Conservation (phyloP, 2,113 vertebrate genomes). For the Chascanopsetta lugubris region DNA sequence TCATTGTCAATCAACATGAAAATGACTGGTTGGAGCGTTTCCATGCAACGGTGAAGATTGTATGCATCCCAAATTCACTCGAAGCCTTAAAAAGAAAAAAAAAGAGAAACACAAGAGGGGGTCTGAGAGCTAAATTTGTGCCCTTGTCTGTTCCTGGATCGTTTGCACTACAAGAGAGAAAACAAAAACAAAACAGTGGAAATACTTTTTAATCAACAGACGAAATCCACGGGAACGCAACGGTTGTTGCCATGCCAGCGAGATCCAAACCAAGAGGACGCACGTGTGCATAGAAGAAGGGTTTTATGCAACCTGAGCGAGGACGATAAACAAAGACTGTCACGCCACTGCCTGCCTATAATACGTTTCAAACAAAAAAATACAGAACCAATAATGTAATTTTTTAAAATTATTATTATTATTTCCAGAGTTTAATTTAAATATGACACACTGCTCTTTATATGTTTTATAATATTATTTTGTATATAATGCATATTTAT, state of each 20-base stretch:
- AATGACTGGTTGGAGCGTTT: slow-evolving; percentile 56
- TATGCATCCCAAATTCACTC: slow-evolving; percentile 81
- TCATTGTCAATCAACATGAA: slow-evolving; percentile 70
- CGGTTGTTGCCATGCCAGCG: slow-evolving; percentile 72
- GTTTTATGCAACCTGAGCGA: slow-evolving; percentile 72
- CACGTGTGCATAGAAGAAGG: slow-evolving; percentile 57
- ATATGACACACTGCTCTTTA: slow-evolving; percentile 99
- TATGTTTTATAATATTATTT: slow-evolving; percentile 99
- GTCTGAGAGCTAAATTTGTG: slow-evolving; percentile 66
- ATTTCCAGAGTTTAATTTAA: slow-evolving; percentile 97
- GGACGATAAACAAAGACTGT: slow-evolving; percentile 70
- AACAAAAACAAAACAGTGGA: slow-evolving; percentile 5
- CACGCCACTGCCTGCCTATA: slow-evolving; percentile 83
- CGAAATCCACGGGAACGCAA: slow-evolving; percentile 58
- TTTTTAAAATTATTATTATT: slow-evolving; percentile 88
- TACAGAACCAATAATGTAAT: slow-evolving; percentile 85
- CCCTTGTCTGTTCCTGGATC: slow-evolving; percentile 78
- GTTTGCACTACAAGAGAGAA: slow-evolving; percentile 72
- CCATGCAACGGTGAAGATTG: slow-evolving; percentile 71
- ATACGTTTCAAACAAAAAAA: slow-evolving; percentile 72
- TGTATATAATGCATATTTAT: slow-evolving; percentile 99
- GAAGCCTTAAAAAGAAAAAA: slow-evolving; percentile 77
- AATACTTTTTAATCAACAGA: slow-evolving; percentile 59
- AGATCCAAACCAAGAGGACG: slow-evolving; percentile 69
- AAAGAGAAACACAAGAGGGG: slow-evolving; percentile 17